Evolutionary conservation across 2,888 invertebrate species (phyloP).

Genomic region (Epistrophella euchroma): DNA sequence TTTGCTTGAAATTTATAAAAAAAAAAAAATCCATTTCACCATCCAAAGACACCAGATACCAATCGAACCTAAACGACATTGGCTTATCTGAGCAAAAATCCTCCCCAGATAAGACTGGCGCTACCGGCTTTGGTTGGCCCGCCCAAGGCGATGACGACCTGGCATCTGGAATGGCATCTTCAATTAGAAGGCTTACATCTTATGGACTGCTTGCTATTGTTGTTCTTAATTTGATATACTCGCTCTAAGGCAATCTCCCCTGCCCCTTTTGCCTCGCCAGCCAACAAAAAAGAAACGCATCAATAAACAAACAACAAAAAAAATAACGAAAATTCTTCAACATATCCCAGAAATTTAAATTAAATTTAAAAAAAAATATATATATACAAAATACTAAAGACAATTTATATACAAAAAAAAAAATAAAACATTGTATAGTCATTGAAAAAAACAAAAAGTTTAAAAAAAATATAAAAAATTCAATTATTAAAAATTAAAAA

Average conservation of each 20-base stretch:
- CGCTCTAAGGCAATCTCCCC: conserved; percentile 34
- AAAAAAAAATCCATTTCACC: conserved; percentile 62
- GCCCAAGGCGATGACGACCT: conserved; percentile 78
- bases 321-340: conserved; percentile 51
- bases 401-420: conserved; percentile 56
- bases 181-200: conserved; percentile 31
- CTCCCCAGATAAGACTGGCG: conserved; percentile 81
- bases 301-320: conserved; percentile 21
- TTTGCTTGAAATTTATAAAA: conserved; percentile 16
- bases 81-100: conserved; percentile 91
- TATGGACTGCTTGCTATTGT: conserved; percentile 53
- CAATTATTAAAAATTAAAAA: conserved; percentile 54
- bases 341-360: conserved; percentile 59
- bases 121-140: conserved; percentile 77
- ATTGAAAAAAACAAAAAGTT: neutral
- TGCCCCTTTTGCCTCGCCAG: conserved; percentile 23
- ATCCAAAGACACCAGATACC: conserved; percentile 88
- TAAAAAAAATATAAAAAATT: conserved; percentile 24
- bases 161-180: conserved; percentile 70
- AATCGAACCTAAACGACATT: conserved; percentile 90
- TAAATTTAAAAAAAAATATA: conserved; percentile 39
- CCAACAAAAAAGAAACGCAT: conserved; percentile 31
- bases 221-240: conserved; percentile 55
- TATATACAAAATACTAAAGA: conserved; percentile 47
- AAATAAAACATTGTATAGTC: conserved; percentile 61